These are phyloP conservation scores for Strix uralensis DNA, from an alignment of 2,113 vertebrate species.

Conservation along the genomic window DNA sequence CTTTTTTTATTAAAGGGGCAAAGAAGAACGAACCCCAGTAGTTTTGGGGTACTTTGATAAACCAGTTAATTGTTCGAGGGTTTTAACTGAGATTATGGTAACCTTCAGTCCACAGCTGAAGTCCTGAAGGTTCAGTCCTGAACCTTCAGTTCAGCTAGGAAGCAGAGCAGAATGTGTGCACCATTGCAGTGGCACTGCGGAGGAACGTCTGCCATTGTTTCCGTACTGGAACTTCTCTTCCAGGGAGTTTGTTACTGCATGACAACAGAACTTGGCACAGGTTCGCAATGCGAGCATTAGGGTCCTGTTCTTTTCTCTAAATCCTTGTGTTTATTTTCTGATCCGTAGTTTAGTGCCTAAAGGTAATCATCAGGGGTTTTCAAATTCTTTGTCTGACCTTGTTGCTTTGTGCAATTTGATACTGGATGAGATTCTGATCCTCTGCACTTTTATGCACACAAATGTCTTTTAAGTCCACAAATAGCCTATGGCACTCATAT, in stretches of 20 bases:
- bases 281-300: fast-evolving
- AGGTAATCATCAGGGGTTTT: not conserved
- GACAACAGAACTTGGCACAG: not conserved
- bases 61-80: not conserved
- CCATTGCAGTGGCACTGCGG: not conserved
- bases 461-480: not conserved
- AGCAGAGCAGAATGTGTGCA: not conserved
- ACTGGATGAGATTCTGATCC: not conserved
- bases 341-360: not conserved
- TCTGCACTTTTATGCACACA: not conserved
- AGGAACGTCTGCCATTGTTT: not conserved
- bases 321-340: not conserved
- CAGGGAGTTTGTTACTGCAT: not conserved
- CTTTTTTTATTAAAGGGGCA: not conserved
- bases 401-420: not conserved
- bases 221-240: not conserved
- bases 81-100: slow-evolving; percentile 24
- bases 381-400: not conserved
- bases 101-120: not conserved
- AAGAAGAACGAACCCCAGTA: slow-evolving; percentile 13
- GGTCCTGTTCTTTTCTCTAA: not conserved
- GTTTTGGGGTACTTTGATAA: slow-evolving; percentile 37
- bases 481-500: not conserved
- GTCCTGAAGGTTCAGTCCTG: too few species aligned
- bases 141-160: not conserved